These are phyloP conservation scores for Paralichthys olivaceus DNA, from an alignment of 2,113 vertebrate genomes.

Conservation along the genomic window DNA sequence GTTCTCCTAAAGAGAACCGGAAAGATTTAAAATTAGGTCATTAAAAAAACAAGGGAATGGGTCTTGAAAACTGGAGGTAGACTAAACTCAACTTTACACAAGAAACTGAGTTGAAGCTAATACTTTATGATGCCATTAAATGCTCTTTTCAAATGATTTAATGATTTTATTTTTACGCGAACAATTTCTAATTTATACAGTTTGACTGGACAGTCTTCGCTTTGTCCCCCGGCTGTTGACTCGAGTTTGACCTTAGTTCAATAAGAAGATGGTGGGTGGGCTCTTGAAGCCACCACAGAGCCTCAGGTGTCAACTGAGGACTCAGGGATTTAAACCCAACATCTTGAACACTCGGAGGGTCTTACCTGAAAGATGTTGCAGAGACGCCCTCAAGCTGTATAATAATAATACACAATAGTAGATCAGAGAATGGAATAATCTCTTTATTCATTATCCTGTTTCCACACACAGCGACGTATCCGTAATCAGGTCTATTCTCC, in stretches of 20 bases:
- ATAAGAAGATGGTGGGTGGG: not conserved
- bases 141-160: too few relatives aligned
- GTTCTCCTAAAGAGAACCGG: too few relatives aligned
- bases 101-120: too few relatives aligned
- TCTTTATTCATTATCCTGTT: constrained; percentile 62
- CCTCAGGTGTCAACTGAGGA: constrained; percentile 1
- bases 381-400: constrained; percentile 31
- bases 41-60: too few relatives aligned
- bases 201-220: not conserved
- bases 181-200: too few relatives aligned
- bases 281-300: not conserved
- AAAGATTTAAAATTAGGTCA: too few relatives aligned
- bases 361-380: constrained; percentile 10
- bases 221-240: not conserved
- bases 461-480: constrained; percentile 40
- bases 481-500: constrained; percentile 61
- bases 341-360: constrained; percentile 19
- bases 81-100: too few relatives aligned
- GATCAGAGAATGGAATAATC: constrained; percentile 55
- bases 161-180: too few relatives aligned
- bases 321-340: constrained; percentile 25
- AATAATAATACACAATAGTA: constrained; percentile 20
- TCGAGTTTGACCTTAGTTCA: not conserved
- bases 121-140: too few relatives aligned
- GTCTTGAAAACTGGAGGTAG: too few relatives aligned